Base-by-base conservation (phyloP, 2,888 invertebrate species). In the Drosophila monieri region DNA sequence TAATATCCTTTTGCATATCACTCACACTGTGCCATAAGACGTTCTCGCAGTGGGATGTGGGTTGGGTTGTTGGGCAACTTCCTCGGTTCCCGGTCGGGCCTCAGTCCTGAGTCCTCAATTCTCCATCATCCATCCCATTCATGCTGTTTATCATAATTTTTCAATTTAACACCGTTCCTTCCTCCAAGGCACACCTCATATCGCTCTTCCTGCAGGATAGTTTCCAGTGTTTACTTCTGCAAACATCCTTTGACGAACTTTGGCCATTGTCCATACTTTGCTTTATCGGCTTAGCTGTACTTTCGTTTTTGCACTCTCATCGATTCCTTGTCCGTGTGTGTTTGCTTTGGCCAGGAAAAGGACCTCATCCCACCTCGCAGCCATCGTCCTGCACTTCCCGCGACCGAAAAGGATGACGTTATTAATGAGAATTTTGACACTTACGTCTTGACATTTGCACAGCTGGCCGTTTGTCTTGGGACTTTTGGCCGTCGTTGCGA, bases 121-220 rank as follows among this genome's bases (percentile, higher is more conserved):
- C 35, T 6, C 35, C n/a, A 35, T 35, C 35, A 35, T 35, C 43
- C 61, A 4, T 67, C 39, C 71, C 73, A 78, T 85, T 14, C 77
- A 75, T 88, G 74, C 89, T 89, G 89, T 90, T 90, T 90, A 91
- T 89, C 90, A 90, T 90, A 90, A 91, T 90, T 91, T 90, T 90
- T 90, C 90, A 90, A 90, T 90, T 90, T 89, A 89, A 83, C 78
- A 85, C 80, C 67, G 76, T 5, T 43, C 43, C 61, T 70, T 48
- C 73, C 72, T 61, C 73, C 74, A 69, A 72, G 74, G 59, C 57
- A 49, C 69, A 60, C 59, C 51, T 43, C 69, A 73, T 47, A 58
- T 65, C 32, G 61, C 64, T 43, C 37, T 32, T 61, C 30, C 56
- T 9, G 66, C 41, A 48, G 14, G 48, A 77, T 80, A 85, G 79